Evolutionary conservation across 2,888 invertebrate genomes (phyloP).

Genomic region (Mellilla xanthometata): DNA sequence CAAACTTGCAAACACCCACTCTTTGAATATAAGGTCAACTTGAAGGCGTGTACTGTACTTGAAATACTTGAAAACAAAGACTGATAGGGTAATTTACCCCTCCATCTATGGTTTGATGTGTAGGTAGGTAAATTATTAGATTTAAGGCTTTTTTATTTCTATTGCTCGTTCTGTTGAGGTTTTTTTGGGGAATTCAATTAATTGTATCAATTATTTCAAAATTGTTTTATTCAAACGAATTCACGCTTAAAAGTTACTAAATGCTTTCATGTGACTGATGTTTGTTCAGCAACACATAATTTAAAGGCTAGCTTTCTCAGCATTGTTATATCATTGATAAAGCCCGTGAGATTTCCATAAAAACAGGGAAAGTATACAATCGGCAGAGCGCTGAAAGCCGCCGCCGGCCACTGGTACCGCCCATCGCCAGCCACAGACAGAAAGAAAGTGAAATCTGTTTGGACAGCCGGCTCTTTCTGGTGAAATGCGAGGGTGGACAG

Average conservation of each 20-base stretch:
- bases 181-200: too few relatives aligned
- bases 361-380: slow-evolving; percentile 79
- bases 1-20: slow-evolving; percentile 58
- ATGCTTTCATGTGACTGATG: not conserved
- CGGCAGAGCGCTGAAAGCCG: slow-evolving; percentile 58
- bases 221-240: too few relatives aligned
- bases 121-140: slow-evolving; percentile 28
- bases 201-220: too few relatives aligned
- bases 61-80: slow-evolving; percentile 49
- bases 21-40: slow-evolving; percentile 54
- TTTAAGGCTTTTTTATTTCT: slow-evolving; percentile 9
- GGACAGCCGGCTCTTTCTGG: slow-evolving; percentile 37
- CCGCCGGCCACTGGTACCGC: slow-evolving; percentile 65
- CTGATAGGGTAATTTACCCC: slow-evolving; percentile 49
- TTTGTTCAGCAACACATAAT: not conserved
- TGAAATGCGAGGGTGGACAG: slow-evolving; percentile 34
- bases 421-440: slow-evolving; percentile 55
- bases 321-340: slow-evolving; percentile 55
- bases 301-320: slow-evolving; percentile 50
- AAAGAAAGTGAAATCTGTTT: slow-evolving; percentile 73
- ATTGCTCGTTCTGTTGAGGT: too few relatives aligned
- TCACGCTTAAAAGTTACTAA: too few relatives aligned
- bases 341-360: slow-evolving; percentile 69
- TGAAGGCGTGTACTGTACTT: slow-evolving; percentile 46
- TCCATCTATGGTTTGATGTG: slow-evolving; percentile 29